Evolutionary conservation across 2,113 vertebrate species (phyloP), one percentile per base, ranked within the genome.

Genomic region (Perca flavescens): DNA sequence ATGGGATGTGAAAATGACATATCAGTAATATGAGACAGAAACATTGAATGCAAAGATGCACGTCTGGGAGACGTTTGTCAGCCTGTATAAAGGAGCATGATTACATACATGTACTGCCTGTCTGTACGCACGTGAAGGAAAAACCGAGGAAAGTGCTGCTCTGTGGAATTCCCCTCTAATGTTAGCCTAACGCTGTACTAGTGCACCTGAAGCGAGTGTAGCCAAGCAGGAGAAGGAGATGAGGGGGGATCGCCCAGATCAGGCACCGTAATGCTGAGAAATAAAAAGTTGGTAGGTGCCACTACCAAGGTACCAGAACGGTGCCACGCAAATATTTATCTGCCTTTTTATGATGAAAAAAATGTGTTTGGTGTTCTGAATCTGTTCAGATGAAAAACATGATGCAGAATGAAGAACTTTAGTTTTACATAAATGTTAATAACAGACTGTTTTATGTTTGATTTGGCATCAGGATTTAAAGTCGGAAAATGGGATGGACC

Each of bases 161-260:
- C 19, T 69, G 49, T 79, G 78, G 86, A 79, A 85, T 80, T 66
- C 77, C 84, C 84, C 62, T 74, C 78, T 87, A 10, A 61, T 73
- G 62, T 88, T 62, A 65, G 47, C 21, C 21, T 19, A 34, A 46
- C 34, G 50, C 57, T 84, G 67, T 69, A 52, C 65, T 25, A 36
- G 69, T 77, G 67, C 43, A 52, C 67, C 58, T 54, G 36, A 14
- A 53, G 40, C 25, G 10, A 53, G 16, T 57, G 58, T 12, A 43
- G 57, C 31, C 0, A 34, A 22, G 49, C 25, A 75, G 54, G 8
- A 40, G n/a, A 25, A 8, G 47, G 13, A 16, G 56, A 11, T 21
- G 22, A 25, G 56, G 22, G 34, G 52, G 13, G 28, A n/a, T 34
- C 54, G 53, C 47, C 56, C 62, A 14, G 36, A 80, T 85, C 31